Evolutionary conservation across 1,140 invertebrate genomes (phyloP).

Genomic region (Tetramorium parvispinum): DNA sequence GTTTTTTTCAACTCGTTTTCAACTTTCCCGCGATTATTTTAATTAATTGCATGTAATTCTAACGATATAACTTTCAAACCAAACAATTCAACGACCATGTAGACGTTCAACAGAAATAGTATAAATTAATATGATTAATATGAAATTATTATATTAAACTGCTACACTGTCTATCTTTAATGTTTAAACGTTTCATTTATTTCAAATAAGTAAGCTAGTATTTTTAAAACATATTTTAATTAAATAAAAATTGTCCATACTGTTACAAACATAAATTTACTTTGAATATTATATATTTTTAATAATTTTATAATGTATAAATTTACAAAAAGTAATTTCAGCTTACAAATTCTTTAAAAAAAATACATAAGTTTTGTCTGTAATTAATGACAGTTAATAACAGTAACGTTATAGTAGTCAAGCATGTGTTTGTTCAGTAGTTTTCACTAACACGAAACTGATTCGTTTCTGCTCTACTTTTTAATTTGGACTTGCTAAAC

Average conservation of each 20-base stretch:
- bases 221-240: background rate
- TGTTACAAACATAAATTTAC: background rate
- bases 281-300: background rate
- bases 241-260: background rate
- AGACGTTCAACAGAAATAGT: background rate
- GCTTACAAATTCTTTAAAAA: background rate
- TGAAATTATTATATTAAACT: background rate
- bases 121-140: background rate
- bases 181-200: background rate
- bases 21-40: background rate
- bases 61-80: background rate
- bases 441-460: slow-evolving; percentile 83
- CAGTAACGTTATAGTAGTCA: slow-evolving; percentile 41
- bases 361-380: background rate
- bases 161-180: background rate
- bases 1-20: background rate
- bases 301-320: background rate
- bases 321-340: background rate
- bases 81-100: background rate
- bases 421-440: slow-evolving; percentile 61
- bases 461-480: slow-evolving; percentile 86
- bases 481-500: slow-evolving; percentile 85
- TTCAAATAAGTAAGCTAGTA: background rate
- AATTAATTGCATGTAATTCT: background rate
- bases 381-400: slow-evolving; percentile 62